These are phyloP conservation scores for Lasioglossum pauxillum DNA, from an alignment of 2,888 invertebrate species.

Conservation along the genomic window DNA sequence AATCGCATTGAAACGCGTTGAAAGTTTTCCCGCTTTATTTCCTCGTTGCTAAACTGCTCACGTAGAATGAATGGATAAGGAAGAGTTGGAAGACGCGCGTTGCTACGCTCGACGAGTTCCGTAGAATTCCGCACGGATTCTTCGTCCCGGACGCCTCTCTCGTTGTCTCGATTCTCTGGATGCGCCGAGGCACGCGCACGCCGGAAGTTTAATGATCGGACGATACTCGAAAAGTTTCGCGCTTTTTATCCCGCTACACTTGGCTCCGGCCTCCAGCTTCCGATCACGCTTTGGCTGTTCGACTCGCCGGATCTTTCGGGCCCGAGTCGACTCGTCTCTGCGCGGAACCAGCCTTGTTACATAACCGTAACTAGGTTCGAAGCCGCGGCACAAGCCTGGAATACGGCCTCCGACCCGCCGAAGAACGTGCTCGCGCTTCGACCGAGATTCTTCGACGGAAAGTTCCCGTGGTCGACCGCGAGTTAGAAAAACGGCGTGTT, in stretches of 20 bases:
- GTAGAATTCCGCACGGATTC: slow-evolving; percentile 65
- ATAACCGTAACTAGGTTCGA: slow-evolving; percentile 70
- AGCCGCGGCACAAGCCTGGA: slow-evolving; percentile 64
- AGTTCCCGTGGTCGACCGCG: neutral
- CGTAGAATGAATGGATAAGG: slow-evolving; percentile 71
- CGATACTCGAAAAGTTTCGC: slow-evolving; percentile 67
- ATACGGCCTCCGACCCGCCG: slow-evolving; percentile 58
- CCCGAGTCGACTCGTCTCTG: slow-evolving; percentile 42
- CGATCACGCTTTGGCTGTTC: neutral
- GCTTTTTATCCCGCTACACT: slow-evolving; percentile 36
- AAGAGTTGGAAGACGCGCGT: slow-evolving; percentile 22
- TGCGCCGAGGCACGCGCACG: slow-evolving; percentile 22
- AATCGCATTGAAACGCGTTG: slow-evolving; percentile 65
- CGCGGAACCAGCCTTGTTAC: slow-evolving; percentile 57
- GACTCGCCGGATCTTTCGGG: slow-evolving; percentile 14
- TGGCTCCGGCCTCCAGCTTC: neutral
- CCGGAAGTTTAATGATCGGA: slow-evolving; percentile 65
- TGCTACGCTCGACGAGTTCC: slow-evolving; percentile 53
- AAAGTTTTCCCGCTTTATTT: slow-evolving; percentile 69
- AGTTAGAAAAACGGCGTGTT: neutral
- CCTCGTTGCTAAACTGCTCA: slow-evolving; percentile 66
- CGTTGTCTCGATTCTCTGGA: slow-evolving; percentile 23
- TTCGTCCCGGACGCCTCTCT: slow-evolving; percentile 21
- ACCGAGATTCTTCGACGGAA: slow-evolving; percentile 27
- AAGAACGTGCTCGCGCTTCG: slow-evolving; percentile 43